phyloP scores from a whole-genome alignment of 2,888 invertebrate genomes.

The Diarsia dahlii region DNA sequence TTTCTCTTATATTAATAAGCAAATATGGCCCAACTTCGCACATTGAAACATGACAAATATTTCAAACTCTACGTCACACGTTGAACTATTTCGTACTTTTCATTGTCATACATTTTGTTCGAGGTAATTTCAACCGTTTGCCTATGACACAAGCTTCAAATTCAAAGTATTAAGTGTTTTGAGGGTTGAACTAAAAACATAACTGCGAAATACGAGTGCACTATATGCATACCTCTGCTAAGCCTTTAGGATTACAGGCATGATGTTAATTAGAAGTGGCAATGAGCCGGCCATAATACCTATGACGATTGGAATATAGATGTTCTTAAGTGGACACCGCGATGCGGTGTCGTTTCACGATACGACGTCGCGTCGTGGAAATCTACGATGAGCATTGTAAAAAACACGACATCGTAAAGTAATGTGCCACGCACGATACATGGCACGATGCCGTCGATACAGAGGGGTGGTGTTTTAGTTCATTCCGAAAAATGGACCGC shows the following conservation, averaged over 20 bases:
- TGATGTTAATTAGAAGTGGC: neutral
- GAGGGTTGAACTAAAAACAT: neutral
- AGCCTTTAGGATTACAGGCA: neutral
- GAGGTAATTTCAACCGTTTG: neutral
- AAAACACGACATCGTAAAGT: no score
- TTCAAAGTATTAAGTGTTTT: slow-evolving; percentile 6
- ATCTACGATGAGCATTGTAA: no score
- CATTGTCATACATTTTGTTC: neutral
- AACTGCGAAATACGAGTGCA: neutral
- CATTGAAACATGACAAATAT: slow-evolving; percentile 24
- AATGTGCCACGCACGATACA: no score
- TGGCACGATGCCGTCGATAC: no score
- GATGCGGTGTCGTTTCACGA: no score
- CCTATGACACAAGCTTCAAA: neutral
- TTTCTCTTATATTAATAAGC: slow-evolving; percentile 15
- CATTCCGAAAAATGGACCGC: no score
- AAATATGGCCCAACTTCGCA: slow-evolving; percentile 30
- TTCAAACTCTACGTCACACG: slow-evolving; percentile 22
- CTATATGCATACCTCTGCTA: neutral
- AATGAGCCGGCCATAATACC: no score
- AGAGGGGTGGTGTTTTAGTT: no score
- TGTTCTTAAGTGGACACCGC: no score
- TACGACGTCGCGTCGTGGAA: no score
- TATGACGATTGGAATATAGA: no score
- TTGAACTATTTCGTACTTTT: slow-evolving; percentile 27